Evolutionary conservation across 2,113 vertebrate genomes (phyloP).

Genomic region (Phocoena sinus): DNA sequence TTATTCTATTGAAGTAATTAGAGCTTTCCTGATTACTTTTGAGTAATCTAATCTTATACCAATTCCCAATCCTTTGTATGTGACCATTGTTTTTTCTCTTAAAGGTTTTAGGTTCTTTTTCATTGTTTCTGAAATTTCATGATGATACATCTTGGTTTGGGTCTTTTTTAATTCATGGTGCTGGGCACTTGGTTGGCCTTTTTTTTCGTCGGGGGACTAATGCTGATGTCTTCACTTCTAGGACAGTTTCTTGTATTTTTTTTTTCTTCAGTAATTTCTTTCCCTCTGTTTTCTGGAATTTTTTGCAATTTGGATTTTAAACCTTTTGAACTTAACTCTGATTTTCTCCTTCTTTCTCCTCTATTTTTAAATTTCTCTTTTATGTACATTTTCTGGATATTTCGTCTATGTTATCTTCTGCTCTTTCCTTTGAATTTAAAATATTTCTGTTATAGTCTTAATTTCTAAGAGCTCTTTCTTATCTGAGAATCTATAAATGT

Average conservation of each 20-base stretch:
- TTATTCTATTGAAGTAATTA: background rate
- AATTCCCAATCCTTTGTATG: background rate
- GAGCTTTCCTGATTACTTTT: background rate
- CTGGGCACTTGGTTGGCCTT: background rate
- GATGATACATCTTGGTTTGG: background rate
- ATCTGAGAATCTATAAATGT: background rate
- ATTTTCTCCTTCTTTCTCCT: background rate
- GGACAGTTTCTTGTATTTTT: background rate
- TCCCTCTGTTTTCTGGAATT: background rate
- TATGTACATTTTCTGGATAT: background rate
- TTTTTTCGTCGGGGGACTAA: background rate
- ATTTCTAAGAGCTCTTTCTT: slow-evolving; percentile 1
- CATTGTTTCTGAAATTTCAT: background rate
- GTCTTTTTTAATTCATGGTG: background rate
- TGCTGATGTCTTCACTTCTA: background rate
- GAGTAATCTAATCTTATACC: background rate
- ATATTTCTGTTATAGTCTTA: background rate
- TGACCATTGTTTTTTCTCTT: background rate
- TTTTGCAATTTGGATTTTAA: background rate
- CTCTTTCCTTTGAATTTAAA: background rate
- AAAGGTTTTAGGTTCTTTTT: background rate
- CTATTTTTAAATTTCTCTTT: background rate
- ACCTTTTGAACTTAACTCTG: background rate
- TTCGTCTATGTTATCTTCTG: background rate
- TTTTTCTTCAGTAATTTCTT: background rate